phyloP scores from a whole-genome alignment of 2,797 vertebrate genomes.

The Microctenopoma steveboyesi region DNA sequence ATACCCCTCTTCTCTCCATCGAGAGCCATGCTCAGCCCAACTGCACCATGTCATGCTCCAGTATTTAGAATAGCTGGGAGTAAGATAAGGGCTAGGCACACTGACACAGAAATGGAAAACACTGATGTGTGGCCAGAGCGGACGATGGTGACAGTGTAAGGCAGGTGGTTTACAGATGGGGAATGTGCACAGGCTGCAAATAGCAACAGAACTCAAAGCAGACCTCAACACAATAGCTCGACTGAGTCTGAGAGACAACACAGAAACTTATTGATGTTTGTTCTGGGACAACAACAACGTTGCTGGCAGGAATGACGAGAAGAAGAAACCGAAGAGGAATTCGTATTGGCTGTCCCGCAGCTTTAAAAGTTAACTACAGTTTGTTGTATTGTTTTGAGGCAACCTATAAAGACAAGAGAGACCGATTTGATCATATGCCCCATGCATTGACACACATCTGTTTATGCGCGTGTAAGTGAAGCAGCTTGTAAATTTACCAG shows the following conservation, averaged over 20 bases:
- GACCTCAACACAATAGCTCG: slow-evolving; percentile 21
- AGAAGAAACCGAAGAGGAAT: slow-evolving; percentile 34
- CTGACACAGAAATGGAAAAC: slow-evolving; percentile 51
- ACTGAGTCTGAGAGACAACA: slow-evolving; percentile 37
- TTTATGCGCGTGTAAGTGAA: slow-evolving; percentile 8
- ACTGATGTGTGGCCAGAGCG: slow-evolving; percentile 47
- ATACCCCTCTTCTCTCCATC: slow-evolving; percentile 56
- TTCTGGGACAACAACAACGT: slow-evolving; percentile 46
- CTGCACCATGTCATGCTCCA: slow-evolving; percentile 31
- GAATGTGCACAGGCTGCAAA: slow-evolving; percentile 41
- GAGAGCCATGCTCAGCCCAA: slow-evolving; percentile 38
- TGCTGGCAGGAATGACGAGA: slow-evolving; percentile 40
- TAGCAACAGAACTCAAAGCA: slow-evolving; percentile 10
- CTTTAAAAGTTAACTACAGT: background rate
- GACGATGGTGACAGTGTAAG: slow-evolving; percentile 41
- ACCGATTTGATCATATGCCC: background rate
- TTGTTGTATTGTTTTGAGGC: background rate
- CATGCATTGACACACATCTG: slow-evolving; percentile 1
- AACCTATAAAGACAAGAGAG: slow-evolving; percentile 8
- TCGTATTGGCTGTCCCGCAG: background rate
- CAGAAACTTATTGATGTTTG: slow-evolving; percentile 54
- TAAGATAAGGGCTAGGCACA: slow-evolving; percentile 33
- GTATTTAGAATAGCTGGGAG: slow-evolving; percentile 30
- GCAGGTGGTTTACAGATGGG: slow-evolving; percentile 71
- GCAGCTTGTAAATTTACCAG: slow-evolving; percentile 9